phyloP scores from a whole-genome alignment of 2,888 invertebrate genomes.

The Oxyteleia sp. region DNA sequence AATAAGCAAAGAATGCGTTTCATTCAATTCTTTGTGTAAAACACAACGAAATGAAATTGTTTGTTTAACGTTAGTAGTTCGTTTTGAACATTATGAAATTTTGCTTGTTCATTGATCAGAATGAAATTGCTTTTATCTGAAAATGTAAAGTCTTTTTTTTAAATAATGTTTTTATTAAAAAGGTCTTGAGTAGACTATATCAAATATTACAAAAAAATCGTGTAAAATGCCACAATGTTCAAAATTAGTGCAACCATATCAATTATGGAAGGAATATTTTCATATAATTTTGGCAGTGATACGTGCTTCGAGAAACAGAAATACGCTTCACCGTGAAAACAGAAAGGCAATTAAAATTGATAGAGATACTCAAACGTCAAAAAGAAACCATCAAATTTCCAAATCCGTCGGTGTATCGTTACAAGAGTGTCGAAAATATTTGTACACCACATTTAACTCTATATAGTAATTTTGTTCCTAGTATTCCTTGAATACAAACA shows the following conservation, averaged over 20 bases:
- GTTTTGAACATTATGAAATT: no score
- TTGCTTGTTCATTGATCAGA: no score
- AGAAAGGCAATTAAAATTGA: not conserved
- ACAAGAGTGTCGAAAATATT: conserved; percentile 19
- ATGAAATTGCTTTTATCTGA: no score
- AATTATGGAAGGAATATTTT: conserved; percentile 34
- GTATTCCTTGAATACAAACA: conserved; percentile 13
- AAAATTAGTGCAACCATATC: not conserved
- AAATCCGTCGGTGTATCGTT: not conserved
- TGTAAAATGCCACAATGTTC: not conserved
- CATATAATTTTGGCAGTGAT: conserved; percentile 45
- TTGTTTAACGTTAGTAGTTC: no score
- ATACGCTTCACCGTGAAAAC: not conserved
- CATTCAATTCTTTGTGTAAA: not conserved
- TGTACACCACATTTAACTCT: conserved; percentile 11
- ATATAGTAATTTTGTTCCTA: conserved; percentile 4
- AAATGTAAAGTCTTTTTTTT: no score
- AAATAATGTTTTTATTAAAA: no score
- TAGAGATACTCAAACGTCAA: conserved; percentile 5
- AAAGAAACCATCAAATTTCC: conserved; percentile 59
- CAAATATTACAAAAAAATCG: not conserved
- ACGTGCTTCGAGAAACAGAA: conserved; percentile 12
- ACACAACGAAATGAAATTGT: no score
- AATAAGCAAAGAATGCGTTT: not conserved
- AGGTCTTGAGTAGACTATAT: no score